phyloP scores from a whole-genome alignment of 2,113 vertebrate genomes.

The Jacana jacana region DNA sequence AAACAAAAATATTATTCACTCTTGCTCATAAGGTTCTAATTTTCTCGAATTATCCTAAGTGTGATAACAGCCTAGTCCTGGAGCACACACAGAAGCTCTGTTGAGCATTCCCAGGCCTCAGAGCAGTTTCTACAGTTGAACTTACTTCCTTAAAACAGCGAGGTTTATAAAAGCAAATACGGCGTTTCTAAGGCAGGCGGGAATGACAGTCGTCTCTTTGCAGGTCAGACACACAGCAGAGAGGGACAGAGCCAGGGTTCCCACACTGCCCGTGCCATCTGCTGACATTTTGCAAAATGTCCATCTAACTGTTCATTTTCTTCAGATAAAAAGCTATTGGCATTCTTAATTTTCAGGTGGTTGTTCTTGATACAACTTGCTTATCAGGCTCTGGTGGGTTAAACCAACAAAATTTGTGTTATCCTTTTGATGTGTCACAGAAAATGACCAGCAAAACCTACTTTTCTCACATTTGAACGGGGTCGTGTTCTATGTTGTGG shows the following conservation, averaged over 20 bases:
- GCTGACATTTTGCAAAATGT: background rate
- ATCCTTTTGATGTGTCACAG: background rate
- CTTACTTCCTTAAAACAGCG: background rate
- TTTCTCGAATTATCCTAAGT: slow-evolving; percentile 7
- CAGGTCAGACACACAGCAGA: background rate
- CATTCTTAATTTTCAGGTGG: background rate
- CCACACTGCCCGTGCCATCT: background rate
- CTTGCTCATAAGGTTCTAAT: slow-evolving; percentile 34
- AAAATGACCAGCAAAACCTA: background rate
- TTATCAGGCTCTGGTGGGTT: background rate
- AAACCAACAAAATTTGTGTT: background rate
- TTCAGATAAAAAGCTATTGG: background rate
- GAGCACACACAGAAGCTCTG: background rate
- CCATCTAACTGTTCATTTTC: background rate
- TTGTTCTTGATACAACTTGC: background rate
- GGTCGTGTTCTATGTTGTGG: background rate
- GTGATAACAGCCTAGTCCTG: background rate
- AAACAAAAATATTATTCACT: slow-evolving; percentile 14
- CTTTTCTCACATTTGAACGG: background rate
- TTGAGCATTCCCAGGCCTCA: background rate
- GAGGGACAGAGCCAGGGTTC: background rate
- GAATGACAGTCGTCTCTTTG: background rate
- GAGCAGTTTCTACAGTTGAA: background rate
- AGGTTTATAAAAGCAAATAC: background rate
- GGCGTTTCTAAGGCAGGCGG: background rate